A percentile compares a stretch with the other conserved stretches of the same genome.
phyloP scores from a whole-genome alignment of 2,797 vertebrate genomes.

The Thripadectes ignobilis region DNA sequence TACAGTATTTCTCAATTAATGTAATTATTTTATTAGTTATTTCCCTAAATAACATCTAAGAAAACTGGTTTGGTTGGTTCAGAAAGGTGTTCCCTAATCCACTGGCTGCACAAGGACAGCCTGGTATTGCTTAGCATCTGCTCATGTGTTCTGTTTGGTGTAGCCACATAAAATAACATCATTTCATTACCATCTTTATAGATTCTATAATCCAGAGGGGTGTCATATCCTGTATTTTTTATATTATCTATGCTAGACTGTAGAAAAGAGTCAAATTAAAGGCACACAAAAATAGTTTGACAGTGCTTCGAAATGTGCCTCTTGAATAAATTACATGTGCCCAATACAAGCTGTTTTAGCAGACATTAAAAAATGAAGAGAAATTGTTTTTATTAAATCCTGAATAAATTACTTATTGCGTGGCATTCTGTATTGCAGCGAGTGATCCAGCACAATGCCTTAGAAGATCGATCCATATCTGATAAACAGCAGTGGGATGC shows the following conservation, averaged over 20 bases:
- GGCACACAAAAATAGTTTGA: background rate
- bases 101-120: background rate
- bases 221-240: background rate
- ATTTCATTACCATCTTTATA: background rate
- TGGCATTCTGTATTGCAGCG: slow-evolving; percentile 74
- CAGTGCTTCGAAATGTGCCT: background rate
- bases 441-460: slow-evolving; percentile 97
- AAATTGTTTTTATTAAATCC: background rate
- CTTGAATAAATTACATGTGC: background rate
- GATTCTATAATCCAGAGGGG: background rate
- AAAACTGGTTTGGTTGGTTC: background rate
- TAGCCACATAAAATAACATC: background rate
- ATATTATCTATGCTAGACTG: background rate
- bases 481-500: slow-evolving; percentile 98
- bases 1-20: background rate
- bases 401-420: rapidly evolving
- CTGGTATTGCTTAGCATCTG: background rate
- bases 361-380: background rate
- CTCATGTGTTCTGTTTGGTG: background rate
- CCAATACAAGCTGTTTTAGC: background rate
- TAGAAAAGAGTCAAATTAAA: background rate
- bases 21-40: background rate
- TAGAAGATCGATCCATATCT: slow-evolving; percentile 96
- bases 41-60: background rate
- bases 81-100: background rate